Percentiles rank a stretch among this genome's conserved stretches.
Conservation (phyloP, 2,113 vertebrate species). For the Chlorodrepanis virens region DNA sequence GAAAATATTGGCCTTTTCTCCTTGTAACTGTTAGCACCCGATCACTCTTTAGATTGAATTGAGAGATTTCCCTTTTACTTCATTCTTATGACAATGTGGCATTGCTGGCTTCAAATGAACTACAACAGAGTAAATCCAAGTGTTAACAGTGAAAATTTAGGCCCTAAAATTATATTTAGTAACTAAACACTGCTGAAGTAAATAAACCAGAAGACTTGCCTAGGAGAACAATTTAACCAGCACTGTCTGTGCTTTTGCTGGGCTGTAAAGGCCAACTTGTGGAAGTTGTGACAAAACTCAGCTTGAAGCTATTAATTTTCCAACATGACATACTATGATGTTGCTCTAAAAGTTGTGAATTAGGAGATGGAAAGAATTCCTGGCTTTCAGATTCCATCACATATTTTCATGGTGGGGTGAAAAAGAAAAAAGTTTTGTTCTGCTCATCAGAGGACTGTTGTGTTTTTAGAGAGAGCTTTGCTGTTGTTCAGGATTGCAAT, state of each 20-base stretch:
- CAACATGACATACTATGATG: slow-evolving; percentile 28
- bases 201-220: slow-evolving; percentile 58
- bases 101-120: neutral
- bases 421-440: neutral
- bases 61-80: neutral
- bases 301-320: slow-evolving; percentile 75
- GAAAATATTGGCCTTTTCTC: slow-evolving; percentile 24
- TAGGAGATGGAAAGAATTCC: slow-evolving; percentile 31
- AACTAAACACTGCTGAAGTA: slow-evolving; percentile 64
- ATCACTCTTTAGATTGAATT: neutral
- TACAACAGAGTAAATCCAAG: neutral
- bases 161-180: neutral
- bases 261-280: slow-evolving; percentile 14
- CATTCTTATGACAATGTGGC: neutral
- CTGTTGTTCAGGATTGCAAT: neutral
- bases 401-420: neutral
- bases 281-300: slow-evolving; percentile 59
- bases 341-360: slow-evolving; percentile 26
- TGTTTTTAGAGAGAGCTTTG: neutral
- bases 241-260: slow-evolving; percentile 59
- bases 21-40: neutral
- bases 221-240: slow-evolving; percentile 60
- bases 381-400: slow-evolving; percentile 8
- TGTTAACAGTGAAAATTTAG: neutral
- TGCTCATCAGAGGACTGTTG: neutral